Evolutionary conservation across 2,888 invertebrate genomes (phyloP), one percentile per base, ranked within the genome.

Genomic region (Malthinus flaveolus): DNA sequence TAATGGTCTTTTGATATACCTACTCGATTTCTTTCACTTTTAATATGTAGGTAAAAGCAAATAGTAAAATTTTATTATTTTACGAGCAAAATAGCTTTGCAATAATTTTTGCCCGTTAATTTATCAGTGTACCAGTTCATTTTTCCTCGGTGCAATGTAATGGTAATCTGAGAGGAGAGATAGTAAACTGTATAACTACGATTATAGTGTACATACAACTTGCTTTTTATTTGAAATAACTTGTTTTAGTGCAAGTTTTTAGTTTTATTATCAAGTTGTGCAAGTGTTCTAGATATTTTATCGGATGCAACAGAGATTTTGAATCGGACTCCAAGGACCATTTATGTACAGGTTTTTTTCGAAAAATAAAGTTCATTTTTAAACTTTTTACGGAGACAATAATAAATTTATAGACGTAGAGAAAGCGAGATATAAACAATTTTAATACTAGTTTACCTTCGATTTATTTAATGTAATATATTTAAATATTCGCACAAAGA

Each of bases 381-480:
- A 23, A 23, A 23, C 23, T 23, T 23, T 9, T 39, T 39, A 15
- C 9, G 39, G 13, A 39, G 12, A 39, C 39, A 39, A 39, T 39
- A 39, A 23, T 39, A 39, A 39, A 39, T 39, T 39, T 13, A 39
- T 39, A 48, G 32, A 51, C 60, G 49, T 52, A 52, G 56, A 56
- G 60, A 60, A 56, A 56, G 60, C 56, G 48, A 47, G 49, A 46
- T 52, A 39, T 34, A 32, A 33, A 51, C 46, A 59, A 59, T 59
- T 59, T 59, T 56, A 59, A 60, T 52, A 57, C 61, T 36, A 23
- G 61, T 61, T 61, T 57, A 50, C 61, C 61, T 61, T 61, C 61
- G 56, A 60, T 60, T 59, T 59, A 48, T 59, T 59, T 50, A 55
- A 59, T 59, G 54, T 47, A 46, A 48, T 59, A 37, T 51, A 55